Evolutionary conservation across 1,140 invertebrate species (phyloP).

Genomic region (Dreissena rostriformis): DNA sequence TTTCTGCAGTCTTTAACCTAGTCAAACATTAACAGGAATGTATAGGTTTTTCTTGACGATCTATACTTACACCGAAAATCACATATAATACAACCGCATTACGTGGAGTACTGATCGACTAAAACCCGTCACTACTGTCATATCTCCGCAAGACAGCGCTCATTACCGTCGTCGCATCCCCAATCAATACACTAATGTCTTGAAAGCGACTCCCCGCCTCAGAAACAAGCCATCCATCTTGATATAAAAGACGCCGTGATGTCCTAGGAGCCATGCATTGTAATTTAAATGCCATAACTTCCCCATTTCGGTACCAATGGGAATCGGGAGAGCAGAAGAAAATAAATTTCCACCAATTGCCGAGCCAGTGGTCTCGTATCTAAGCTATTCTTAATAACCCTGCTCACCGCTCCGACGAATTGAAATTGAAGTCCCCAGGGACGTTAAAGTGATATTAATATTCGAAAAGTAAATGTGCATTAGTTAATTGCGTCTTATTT

Average conservation of each 20-base stretch:
- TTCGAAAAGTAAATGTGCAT: slow-evolving; percentile 72
- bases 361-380: slow-evolving; percentile 37
- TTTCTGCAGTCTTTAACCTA: no score
- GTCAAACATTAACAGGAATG: no score
- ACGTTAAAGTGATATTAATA: slow-evolving; percentile 70
- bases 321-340: slow-evolving; percentile 43
- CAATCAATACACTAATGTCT: no score
- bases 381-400: slow-evolving; percentile 53
- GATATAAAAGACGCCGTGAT: slow-evolving; percentile 50
- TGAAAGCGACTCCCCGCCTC: no score
- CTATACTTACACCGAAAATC: no score
- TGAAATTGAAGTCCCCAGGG: slow-evolving; percentile 66
- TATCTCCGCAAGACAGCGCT: no score
- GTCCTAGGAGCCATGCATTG: slow-evolving; percentile 66
- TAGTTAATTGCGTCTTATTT: slow-evolving; percentile 73
- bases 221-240: not conserved
- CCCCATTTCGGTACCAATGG: slow-evolving; percentile 26
- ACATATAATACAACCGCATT: no score
- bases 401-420: slow-evolving; percentile 51
- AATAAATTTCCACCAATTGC: slow-evolving; percentile 54
- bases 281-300: slow-evolving; percentile 44
- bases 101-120: no score
- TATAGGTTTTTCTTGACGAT: no score
- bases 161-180: no score
- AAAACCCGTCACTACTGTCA: no score